Base-by-base conservation (phyloP, 2,113 vertebrate genomes). In the Periophthalmus modestus region DNA sequence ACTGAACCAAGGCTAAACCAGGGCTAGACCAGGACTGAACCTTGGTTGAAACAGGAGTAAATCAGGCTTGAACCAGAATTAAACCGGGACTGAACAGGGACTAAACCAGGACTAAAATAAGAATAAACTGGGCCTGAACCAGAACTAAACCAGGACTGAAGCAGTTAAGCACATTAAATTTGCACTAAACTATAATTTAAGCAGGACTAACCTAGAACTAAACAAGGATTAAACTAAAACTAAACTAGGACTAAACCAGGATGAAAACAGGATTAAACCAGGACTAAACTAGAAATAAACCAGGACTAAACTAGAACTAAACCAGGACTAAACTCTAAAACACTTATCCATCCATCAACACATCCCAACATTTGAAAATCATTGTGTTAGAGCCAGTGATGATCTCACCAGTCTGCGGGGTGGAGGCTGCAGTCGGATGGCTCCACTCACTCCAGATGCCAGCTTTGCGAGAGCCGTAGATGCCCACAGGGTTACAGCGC, bases 401-500 rank as follows among this genome's bases (percentile, higher is more conserved):
- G 24, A 10, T 7, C 96, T 96, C 91, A 99, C 97, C 97, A 14
- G 94, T 97, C 80, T 96, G 95, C 0, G 97, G 97, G 0, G 97
- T 98, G 79, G 97, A 99, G 13, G 97, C 97, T 0, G 97, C 97
- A 0, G 96, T 99, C 46, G 97, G 96, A 77, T 96, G 97, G 84
- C 97, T 98, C 97, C 97, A 99, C 71, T 97, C 96, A 2, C 97
- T 98, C 97, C 97, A 99, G 83, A 99, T 98, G 0, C 97, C 97
- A 0, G 97, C 95, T 70, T 96, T 98, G 74, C 97, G 96, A 73
- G 97, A 98, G 46, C 97, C 97, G 0, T 98, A 97, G 91, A 98
- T 98, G 28, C 97, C 96, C 14, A 97, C 97, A 0, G 97, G 97
- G 6, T 98, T 98, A 39, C 97, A 99, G 24, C 97, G 97, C 36